Evolutionary conservation across 1,140 invertebrate species (phyloP).

Genomic region (Dufourea novaeangliae): DNA sequence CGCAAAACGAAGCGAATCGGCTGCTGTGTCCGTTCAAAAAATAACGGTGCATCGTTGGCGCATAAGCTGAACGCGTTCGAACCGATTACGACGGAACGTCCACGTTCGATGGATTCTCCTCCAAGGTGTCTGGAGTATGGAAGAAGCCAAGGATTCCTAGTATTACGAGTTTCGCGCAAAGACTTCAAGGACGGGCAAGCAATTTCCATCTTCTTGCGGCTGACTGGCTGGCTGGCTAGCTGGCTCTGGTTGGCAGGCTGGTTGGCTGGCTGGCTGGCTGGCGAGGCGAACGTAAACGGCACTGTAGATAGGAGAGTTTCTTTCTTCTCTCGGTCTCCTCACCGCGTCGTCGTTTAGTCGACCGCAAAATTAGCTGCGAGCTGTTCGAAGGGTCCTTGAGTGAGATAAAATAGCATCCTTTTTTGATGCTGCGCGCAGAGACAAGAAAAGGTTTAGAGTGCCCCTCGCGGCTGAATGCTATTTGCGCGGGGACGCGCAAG

Average conservation of each 20-base stretch:
- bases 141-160: constrained; percentile 35
- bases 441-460: constrained; percentile 53
- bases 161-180: constrained; percentile 58
- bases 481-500: constrained; percentile 57
- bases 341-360: constrained; percentile 65
- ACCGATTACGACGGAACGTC: too few species aligned
- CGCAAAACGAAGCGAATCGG: too few species aligned
- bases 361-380: constrained; percentile 70
- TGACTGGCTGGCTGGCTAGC: too few species aligned
- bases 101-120: too few species aligned
- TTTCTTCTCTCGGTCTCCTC: constrained; percentile 48
- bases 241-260: too few species aligned
- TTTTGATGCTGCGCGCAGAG: constrained; percentile 61
- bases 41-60: too few species aligned
- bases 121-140: neutral
- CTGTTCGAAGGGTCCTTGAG: constrained; percentile 60
- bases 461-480: constrained; percentile 63
- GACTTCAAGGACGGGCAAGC: constrained; percentile 58
- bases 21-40: too few species aligned
- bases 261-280: too few species aligned
- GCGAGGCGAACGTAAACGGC: constrained; percentile 52
- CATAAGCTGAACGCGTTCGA: too few species aligned
- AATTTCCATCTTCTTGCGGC: constrained; percentile 71
- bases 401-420: constrained; percentile 66
- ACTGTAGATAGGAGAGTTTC: constrained; percentile 43